Percentiles rank a stretch among this genome's conserved stretches.
These are phyloP conservation scores for Holothuria scabra DNA, from an alignment of 53 echinoderm and acorn worm genomes.

Conservation along the genomic window DNA sequence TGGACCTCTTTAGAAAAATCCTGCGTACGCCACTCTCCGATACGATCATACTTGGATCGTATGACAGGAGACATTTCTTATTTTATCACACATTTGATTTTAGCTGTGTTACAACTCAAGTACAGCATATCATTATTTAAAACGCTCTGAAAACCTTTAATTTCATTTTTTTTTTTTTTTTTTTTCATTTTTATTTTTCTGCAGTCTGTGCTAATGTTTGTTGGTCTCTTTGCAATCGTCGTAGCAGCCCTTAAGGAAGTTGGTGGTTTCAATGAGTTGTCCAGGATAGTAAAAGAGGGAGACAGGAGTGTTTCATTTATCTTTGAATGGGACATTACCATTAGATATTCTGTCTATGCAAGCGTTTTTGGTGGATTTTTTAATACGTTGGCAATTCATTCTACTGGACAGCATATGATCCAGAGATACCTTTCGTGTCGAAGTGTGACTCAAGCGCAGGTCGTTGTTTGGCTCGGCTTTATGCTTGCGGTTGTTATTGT, in stretches of 20 bases:
- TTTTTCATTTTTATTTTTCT: too few relatives aligned
- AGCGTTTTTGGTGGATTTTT: neutral
- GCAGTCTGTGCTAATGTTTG: neutral
- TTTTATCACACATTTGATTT: too few relatives aligned
- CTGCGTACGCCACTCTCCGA: too few relatives aligned
- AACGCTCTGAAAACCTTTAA: too few relatives aligned
- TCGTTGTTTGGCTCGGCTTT: neutral
- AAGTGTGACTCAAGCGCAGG: neutral
- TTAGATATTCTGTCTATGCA: slow-evolving; percentile 8
- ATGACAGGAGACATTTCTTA: too few relatives aligned
- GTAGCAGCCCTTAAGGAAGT: neutral
- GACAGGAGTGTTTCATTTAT: neutral
- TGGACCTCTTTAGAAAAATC: too few relatives aligned
- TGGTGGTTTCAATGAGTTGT: neutral
- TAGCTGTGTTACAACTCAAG: too few relatives aligned
- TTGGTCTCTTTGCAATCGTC: neutral
- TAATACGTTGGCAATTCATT: neutral
- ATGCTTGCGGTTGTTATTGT: neutral
- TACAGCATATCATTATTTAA: too few relatives aligned
- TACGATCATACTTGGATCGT: too few relatives aligned
- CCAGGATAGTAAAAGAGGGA: neutral
- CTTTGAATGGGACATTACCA: neutral
- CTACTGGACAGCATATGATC: neutral
- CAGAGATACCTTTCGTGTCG: slow-evolving; percentile 1
- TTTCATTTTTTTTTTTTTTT: too few relatives aligned